A percentile compares a stretch with the other conserved stretches of the same genome.
Conservation (phyloP, 2,888 invertebrate species). For the Drosophila pseudotakahashii region DNA sequence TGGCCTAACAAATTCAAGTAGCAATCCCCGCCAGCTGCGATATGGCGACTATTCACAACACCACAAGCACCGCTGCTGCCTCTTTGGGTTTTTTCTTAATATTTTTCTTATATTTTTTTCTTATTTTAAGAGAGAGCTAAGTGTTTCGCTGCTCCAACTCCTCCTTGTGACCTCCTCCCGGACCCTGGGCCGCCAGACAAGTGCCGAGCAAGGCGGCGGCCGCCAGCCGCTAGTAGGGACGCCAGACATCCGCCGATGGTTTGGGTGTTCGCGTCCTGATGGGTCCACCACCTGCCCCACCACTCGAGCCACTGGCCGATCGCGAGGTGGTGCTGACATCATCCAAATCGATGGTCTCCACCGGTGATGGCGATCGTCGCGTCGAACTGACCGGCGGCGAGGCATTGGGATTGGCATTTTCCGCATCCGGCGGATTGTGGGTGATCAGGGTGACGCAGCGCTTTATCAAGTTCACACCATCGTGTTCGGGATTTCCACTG, state of each 20-base stretch:
- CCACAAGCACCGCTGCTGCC: slow-evolving; percentile 7
- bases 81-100: not conserved
- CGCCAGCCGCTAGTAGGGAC: slow-evolving; percentile 87
- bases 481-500: slow-evolving; percentile 44
- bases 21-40: slow-evolving; percentile 52
- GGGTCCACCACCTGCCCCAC: slow-evolving; percentile 56
- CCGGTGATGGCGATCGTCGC: slow-evolving; percentile 86
- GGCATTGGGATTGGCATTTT: slow-evolving; percentile 82
- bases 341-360: slow-evolving; percentile 83
- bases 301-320: slow-evolving; percentile 67
- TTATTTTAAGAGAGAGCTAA: not conserved
- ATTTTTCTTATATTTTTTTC: not conserved
- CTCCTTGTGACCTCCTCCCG: slow-evolving; percentile 11
- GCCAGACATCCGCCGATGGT: slow-evolving; percentile 90
- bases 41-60: slow-evolving; percentile 56
- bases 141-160: not conserved
- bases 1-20: slow-evolving; percentile 3
- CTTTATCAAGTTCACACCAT: slow-evolving; percentile 83
- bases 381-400: slow-evolving; percentile 84
- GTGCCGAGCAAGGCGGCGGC: slow-evolving; percentile 78
- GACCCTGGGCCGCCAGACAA: slow-evolving; percentile 61
- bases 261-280: slow-evolving; percentile 84
- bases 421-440: slow-evolving; percentile 80
- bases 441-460: slow-evolving; percentile 82
- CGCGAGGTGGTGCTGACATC: slow-evolving; percentile 80